Evolutionary conservation across 2,797 vertebrate species (phyloP), one percentile per base, ranked within the genome.

Genomic region (Liasis olivaceus): DNA sequence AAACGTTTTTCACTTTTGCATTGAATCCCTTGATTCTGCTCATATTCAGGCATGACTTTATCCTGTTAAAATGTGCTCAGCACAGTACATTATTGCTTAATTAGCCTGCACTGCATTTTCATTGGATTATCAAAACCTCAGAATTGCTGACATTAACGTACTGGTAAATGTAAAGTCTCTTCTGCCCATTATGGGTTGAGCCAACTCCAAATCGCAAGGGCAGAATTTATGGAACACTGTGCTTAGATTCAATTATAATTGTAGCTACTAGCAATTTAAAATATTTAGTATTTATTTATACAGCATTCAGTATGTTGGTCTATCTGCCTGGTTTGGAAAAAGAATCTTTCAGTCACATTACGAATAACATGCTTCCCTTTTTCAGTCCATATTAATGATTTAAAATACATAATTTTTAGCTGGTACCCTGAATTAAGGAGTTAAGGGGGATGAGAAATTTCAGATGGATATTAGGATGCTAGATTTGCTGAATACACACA

Each of bases 1-100:
- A 95, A 96, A 95, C 92, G 91, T 47, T 93, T 88, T 95, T 93
- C 95, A 47, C 60, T 94, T 95, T 95, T 86, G 69, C 89, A 42
- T 94, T 91, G 95, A 96, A 64, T 93, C 90, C 77, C 62, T 94
- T 95, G 89, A 94, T 87, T 95, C 26, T 93, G 31, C 63, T 95
- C 66, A 56, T 95, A 89, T 94, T 94, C 92, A 93, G 62, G 94
- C 89, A 93, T 90, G 59, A 66, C 85, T 97, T 95, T 94, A 94
- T 86, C 62, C 58, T 94, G 85, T 89, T 94, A 91, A 95, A 92
- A 93, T 92, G 28, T 94, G 26, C 54, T 91, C 94, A 89, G 88
- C 91, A 93, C 17, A 94, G 8, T 90, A 63, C 77, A 94, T 93
- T 95, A 91, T 86, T 93, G 69, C 90, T 95, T 96, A 96, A 95